Conservation (phyloP, 2,888 invertebrate genomes). For the Pilophorus perplexus region DNA sequence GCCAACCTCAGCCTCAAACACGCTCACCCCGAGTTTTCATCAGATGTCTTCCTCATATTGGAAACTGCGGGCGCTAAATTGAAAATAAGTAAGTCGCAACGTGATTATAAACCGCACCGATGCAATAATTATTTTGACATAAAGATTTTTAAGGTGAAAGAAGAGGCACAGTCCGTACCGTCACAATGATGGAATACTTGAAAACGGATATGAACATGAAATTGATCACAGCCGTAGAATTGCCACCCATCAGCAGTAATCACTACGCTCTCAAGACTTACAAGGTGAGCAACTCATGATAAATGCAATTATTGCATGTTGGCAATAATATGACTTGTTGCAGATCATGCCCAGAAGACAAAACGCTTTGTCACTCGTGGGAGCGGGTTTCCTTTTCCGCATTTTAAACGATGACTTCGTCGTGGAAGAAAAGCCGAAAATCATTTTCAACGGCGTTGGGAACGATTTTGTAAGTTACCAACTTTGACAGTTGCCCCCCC, state of each 20-base stretch:
- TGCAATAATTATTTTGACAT: too few relatives aligned
- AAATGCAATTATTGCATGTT: too few relatives aligned
- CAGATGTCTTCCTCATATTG: slow-evolving; percentile 65
- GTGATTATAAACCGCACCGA: neutral
- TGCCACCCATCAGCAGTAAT: slow-evolving; percentile 58
- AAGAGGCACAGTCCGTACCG: slow-evolving; percentile 26
- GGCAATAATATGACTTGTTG: slow-evolving; percentile 50
- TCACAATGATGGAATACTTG: slow-evolving; percentile 58
- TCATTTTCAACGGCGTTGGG: slow-evolving; percentile 57
- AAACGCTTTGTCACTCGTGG: slow-evolving; percentile 74
- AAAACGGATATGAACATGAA: slow-evolving; percentile 62
- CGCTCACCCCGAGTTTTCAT: slow-evolving; percentile 64
- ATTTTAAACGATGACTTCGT: slow-evolving; percentile 55
- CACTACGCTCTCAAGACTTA: slow-evolving; percentile 61
- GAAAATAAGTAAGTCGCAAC: slow-evolving; percentile 56
- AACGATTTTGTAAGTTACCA: slow-evolving; percentile 52
- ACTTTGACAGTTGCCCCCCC: neutral
- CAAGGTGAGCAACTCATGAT: slow-evolving; percentile 63
- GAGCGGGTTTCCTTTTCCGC: slow-evolving; percentile 68
- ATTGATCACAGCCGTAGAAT: slow-evolving; percentile 60
- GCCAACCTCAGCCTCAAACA: slow-evolving; percentile 71
- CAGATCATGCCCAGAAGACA: slow-evolving; percentile 73
- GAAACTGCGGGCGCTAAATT: slow-evolving; percentile 61
- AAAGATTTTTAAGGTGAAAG: slow-evolving; percentile 25
- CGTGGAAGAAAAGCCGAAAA: slow-evolving; percentile 57